Base-by-base conservation (phyloP, 2,113 vertebrate genomes). In the Xiphorhynchus elegans region DNA sequence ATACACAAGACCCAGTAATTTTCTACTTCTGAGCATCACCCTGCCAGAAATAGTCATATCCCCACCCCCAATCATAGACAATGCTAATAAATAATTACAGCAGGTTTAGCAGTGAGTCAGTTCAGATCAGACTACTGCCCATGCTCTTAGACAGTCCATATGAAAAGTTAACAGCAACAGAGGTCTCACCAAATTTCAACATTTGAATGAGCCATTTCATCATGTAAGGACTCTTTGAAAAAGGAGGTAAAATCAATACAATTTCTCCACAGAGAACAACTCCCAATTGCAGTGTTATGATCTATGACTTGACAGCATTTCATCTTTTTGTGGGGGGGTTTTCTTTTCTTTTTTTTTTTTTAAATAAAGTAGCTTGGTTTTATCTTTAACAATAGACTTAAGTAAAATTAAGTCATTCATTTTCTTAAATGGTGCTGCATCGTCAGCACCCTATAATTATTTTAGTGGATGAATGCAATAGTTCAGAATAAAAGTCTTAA, bases 361-460 rank as follows among this genome's bases (percentile, higher is more conserved):
- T 93, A 66, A 93, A 63, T 60, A 67, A 52, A 79, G 94, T 62
- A 96, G 70, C 79, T 94, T 62, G 89, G 68, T 47, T 84, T 87
- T 87, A 94, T 66, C 37, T 91, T 72, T 95, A 98, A 98, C 95
- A 98, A 98, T 97, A 97, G 96, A 92, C 67, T 83, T 42, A 39
- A 87, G 73, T 79, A 87, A 46, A 87, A 84, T 88, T 67, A 62
- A 72, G 73, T 95, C 92, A 77, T 90, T 83, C 90, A 17, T 88
- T 92, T 90, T 91, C 89, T 90, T 91, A 77, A 94, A 86, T 58
- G 56, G 49, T 70, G 52, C 86, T 70, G 35, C 80, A 94, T 87
- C 7, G 1, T 75, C 78, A 44, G 96, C 70, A 96, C 93, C 90
- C 92, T 97, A 49, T 96, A 97, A 97, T 97, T 96, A 97, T 66